These are phyloP conservation scores for Ctenosaura bakeri DNA, from an alignment of 2,797 vertebrate genomes.

Conservation along the genomic window DNA sequence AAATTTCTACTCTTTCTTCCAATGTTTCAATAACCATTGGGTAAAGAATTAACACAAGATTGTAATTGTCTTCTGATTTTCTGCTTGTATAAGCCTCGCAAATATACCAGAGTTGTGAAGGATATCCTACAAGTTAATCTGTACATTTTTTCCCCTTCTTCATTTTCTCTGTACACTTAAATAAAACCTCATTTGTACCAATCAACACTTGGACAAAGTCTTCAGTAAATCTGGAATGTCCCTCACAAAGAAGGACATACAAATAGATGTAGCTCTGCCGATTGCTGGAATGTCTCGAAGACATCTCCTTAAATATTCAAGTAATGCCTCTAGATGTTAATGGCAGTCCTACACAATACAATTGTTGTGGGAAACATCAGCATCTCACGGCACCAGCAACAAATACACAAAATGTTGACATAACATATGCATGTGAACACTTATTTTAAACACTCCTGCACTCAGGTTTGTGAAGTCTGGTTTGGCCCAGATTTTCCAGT, in stretches of 20 bases:
- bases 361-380: not conserved
- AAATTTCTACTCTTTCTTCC: conserved; percentile 54
- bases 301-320: conserved; percentile 50
- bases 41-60: conserved; percentile 63
- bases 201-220: not conserved
- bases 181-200: not conserved
- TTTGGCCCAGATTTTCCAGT: not conserved
- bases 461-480: not conserved
- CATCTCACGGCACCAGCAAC: not conserved
- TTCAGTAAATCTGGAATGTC: not conserved
- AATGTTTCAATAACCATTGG: conserved; percentile 53
- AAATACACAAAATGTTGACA: not conserved
- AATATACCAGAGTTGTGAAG: not conserved
- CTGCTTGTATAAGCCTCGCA: conserved; percentile 6
- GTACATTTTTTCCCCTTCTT: conserved; percentile 27
- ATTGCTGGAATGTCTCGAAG: conserved; percentile 56
- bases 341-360: not conserved
- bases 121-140: not conserved
- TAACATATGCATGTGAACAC: not conserved
- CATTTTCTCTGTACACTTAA: conserved; percentile 1
- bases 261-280: conserved; percentile 37
- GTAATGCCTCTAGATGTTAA: conserved; percentile 52
- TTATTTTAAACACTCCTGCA: not conserved
- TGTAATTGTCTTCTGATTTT: conserved; percentile 57
- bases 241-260: not conserved